phyloP scores from a whole-genome alignment of 2,888 invertebrate species.

The Mylabris sibirica region DNA sequence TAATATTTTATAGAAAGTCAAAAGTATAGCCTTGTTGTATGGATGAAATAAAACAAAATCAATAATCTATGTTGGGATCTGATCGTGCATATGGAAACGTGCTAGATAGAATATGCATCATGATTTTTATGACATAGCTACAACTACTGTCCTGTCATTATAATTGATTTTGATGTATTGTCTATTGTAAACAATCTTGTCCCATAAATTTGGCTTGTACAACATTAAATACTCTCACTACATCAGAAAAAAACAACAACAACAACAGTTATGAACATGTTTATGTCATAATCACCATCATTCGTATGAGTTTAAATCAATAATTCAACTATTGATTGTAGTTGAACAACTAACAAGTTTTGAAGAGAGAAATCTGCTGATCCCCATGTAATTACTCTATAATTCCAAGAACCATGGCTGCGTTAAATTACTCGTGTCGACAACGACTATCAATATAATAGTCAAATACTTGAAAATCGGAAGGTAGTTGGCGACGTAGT shows the following conservation, averaged over 20 bases:
- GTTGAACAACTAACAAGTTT: not conserved
- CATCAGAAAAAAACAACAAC: not conserved
- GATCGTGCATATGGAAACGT: not conserved
- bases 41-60: not conserved
- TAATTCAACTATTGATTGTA: not conserved
- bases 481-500: slow-evolving; percentile 8
- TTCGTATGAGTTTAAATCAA: not conserved
- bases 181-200: not conserved
- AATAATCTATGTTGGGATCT: not conserved
- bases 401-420: slow-evolving; percentile 9
- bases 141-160: not conserved
- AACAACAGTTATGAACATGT: not conserved
- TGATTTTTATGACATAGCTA: not conserved
- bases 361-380: not conserved
- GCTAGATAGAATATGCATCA: not conserved
- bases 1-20: not conserved
- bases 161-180: not conserved
- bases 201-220: slow-evolving; percentile 1
- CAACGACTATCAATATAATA: slow-evolving; percentile 7
- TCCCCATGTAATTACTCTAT: slow-evolving; percentile 13
- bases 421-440: slow-evolving; percentile 30
- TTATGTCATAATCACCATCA: not conserved
- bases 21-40: too few relatives aligned
- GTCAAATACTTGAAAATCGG: slow-evolving; percentile 9
- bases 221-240: not conserved